These are phyloP conservation scores for Pseudois nayaur DNA, from an alignment of 2,113 vertebrate genomes.

Conservation along the genomic window DNA sequence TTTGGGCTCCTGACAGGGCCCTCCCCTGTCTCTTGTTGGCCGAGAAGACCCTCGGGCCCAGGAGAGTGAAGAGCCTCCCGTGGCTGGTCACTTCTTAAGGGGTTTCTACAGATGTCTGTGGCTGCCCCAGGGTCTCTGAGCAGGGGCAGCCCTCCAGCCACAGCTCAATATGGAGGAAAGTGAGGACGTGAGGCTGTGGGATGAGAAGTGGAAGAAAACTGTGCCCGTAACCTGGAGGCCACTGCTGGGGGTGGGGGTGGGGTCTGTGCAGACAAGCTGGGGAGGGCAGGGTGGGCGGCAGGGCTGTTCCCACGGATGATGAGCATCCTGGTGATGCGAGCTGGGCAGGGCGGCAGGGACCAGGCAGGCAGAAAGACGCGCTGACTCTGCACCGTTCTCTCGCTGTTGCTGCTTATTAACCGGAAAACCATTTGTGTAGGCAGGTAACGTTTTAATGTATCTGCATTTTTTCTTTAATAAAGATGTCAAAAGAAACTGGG, in stretches of 20 bases:
- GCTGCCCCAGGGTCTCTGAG: background rate
- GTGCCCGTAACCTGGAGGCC: fast-evolving
- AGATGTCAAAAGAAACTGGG: background rate
- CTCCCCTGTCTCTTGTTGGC: fast-evolving
- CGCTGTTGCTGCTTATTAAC: too few species aligned
- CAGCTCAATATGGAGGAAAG: fast-evolving
- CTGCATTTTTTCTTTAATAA: background rate
- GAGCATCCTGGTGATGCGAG: fast-evolving
- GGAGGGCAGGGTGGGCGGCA: fast-evolving
- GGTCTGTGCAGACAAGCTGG: too few species aligned
- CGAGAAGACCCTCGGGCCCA: background rate
- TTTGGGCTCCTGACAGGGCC: fast-evolving
- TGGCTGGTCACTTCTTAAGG: background rate
- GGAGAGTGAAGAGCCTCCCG: background rate
- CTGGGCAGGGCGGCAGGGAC: fast-evolving
- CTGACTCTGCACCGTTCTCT: fast-evolving
- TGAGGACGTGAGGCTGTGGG: too few species aligned
- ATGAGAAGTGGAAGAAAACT: background rate
- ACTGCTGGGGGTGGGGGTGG: fast-evolving
- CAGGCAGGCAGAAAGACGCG: fast-evolving
- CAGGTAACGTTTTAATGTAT: background rate
- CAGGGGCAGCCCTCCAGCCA: background rate
- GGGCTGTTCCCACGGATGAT: fast-evolving
- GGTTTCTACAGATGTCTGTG: too few species aligned
- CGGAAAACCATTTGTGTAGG: background rate